A percentile compares a stretch with the other conserved stretches of the same genome.
phyloP scores from a whole-genome alignment of 2,888 invertebrate species.

The Pyrocoelia pectoralis region DNA sequence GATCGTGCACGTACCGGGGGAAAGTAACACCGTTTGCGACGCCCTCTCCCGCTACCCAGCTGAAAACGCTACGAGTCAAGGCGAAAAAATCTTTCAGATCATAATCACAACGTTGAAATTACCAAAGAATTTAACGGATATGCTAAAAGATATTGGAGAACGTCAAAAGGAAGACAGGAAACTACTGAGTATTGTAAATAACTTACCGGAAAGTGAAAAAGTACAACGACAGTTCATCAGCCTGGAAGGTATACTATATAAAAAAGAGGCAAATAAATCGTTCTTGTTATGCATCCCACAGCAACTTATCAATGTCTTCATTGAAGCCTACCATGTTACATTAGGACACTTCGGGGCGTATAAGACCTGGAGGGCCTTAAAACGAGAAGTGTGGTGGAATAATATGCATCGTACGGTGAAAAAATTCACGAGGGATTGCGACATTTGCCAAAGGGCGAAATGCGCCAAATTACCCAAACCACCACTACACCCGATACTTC shows the following conservation, averaged over 20 bases:
- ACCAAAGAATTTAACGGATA: too few species aligned
- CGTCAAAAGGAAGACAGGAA: too few species aligned
- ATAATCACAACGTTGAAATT: too few species aligned
- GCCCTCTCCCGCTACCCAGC: too few species aligned
- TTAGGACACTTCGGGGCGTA: constrained; percentile 25
- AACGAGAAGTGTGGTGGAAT: constrained; percentile 6
- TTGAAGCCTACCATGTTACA: constrained; percentile 12
- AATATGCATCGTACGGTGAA: background rate
- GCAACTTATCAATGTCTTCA: background rate
- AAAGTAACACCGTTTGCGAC: too few species aligned
- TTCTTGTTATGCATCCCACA: background rate
- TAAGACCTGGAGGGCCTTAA: constrained; percentile 22
- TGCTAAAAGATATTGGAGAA: too few species aligned
- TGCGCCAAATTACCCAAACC: too few species aligned
- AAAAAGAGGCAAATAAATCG: background rate
- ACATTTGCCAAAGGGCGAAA: too few species aligned
- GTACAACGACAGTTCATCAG: background rate
- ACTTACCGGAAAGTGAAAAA: background rate
- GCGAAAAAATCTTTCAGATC: too few species aligned
- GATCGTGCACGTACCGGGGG: too few species aligned
- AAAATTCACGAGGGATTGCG: background rate
- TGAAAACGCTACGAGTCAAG: too few species aligned
- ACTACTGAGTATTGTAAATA: too few species aligned
- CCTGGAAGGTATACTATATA: background rate
- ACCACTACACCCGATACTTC: background rate